Percentiles rank a stretch among this genome's conserved stretches.
Conservation (phyloP, 2,797 vertebrate genomes). For the Aphelocoma californica region DNA sequence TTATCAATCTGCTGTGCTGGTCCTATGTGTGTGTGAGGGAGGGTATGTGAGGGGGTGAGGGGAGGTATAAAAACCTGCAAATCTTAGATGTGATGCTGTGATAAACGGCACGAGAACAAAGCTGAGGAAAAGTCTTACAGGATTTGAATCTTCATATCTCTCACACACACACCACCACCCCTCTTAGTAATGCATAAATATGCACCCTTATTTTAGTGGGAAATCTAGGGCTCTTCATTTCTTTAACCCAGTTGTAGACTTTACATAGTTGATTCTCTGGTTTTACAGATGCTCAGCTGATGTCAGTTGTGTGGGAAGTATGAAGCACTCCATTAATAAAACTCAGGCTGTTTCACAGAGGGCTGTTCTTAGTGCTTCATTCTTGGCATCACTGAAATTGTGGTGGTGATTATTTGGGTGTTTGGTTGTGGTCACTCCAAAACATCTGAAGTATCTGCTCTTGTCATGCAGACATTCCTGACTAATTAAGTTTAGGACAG, state of each 20-base stretch:
- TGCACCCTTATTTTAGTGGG: not conserved
- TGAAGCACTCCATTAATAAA: slow-evolving; percentile 25
- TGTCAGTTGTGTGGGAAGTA: not conserved
- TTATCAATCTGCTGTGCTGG: not conserved
- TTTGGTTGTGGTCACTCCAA: slow-evolving; percentile 31
- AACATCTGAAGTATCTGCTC: slow-evolving; percentile 38
- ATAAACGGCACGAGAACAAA: not conserved
- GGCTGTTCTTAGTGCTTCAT: not conserved
- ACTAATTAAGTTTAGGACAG: slow-evolving; percentile 62
- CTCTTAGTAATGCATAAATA: not conserved
- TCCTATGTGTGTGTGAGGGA: not conserved
- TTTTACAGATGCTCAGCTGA: not conserved
- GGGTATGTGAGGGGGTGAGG: not conserved
- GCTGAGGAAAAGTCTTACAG: not conserved
- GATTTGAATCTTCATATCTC: not conserved
- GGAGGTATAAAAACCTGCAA: not conserved
- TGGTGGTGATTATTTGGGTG: slow-evolving; percentile 33
- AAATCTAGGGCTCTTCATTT: not conserved
- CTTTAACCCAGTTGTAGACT: not conserved
- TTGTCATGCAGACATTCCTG: slow-evolving; percentile 16
- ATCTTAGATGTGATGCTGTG: not conserved
- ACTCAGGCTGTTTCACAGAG: not conserved
- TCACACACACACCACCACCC: not conserved
- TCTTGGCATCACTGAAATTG: slow-evolving; percentile 33
- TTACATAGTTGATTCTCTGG: not conserved